Evolutionary conservation across 2,888 invertebrate species (phyloP).

Genomic region (Pandemis corylana): DNA sequence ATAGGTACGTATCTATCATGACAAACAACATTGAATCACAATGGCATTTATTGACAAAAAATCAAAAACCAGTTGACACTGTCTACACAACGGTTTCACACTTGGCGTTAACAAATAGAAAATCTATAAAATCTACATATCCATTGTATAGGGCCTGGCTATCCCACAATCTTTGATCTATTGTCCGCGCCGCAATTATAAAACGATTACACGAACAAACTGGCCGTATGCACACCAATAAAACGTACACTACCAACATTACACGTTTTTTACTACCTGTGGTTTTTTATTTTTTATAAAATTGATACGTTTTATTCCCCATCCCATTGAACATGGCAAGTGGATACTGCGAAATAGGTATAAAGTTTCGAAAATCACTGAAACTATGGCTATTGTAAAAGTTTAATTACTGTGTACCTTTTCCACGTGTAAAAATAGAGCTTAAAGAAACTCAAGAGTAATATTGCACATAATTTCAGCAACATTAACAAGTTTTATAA

Average conservation of each 20-base stretch:
- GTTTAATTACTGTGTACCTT: too few species aligned
- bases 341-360: too few species aligned
- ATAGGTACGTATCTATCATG: too few species aligned
- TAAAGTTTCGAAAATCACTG: too few species aligned
- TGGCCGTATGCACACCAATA: slow-evolving; percentile 14
- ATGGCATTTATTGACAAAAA: not conserved
- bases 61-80: not conserved
- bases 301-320: too few species aligned
- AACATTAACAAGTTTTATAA: too few species aligned
- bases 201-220: slow-evolving; percentile 56
- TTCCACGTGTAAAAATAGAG: too few species aligned
- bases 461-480: too few species aligned
- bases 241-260: not conserved
- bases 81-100: slow-evolving; percentile 21
- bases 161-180: slow-evolving; percentile 51
- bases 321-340: too few species aligned
- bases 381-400: too few species aligned
- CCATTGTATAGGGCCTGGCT: slow-evolving; percentile 31
- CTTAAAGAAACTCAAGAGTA: too few species aligned
- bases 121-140: slow-evolving; percentile 33
- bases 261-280: not conserved
- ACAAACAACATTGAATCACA: not conserved
- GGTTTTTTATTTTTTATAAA: too few species aligned
- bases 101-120: slow-evolving; percentile 25
- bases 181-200: slow-evolving; percentile 64